Percentiles rank a stretch among this genome's conserved stretches.
These are phyloP conservation scores for Myotis pilosus DNA, from an alignment of 2,797 vertebrate species.

Conservation along the genomic window DNA sequence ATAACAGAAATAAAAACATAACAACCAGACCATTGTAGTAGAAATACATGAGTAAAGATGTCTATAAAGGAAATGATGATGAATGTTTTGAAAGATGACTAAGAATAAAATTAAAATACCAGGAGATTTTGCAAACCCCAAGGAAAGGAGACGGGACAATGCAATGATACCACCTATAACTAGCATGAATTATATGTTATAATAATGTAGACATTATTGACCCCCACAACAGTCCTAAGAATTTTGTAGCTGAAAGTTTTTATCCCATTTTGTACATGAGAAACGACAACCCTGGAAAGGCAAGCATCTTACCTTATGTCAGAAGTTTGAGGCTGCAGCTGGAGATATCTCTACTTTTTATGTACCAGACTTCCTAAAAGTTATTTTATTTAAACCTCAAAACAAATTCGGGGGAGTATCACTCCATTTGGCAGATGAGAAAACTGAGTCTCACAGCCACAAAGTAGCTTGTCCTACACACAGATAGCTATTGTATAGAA, in stretches of 20 bases:
- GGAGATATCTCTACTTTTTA: background rate
- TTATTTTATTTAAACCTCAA: background rate
- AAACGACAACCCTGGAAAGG: background rate
- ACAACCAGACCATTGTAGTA: background rate
- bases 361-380: background rate
- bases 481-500: background rate
- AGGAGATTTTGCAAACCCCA: background rate
- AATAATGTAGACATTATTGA: slow-evolving; percentile 18
- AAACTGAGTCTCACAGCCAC: background rate
- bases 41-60: background rate
- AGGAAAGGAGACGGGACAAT: background rate
- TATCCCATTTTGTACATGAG: background rate
- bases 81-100: slow-evolving; percentile 26
- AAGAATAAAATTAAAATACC: slow-evolving; percentile 33
- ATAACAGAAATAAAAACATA: slow-evolving; percentile 29
- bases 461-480: background rate
- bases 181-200: background rate
- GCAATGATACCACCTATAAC: background rate
- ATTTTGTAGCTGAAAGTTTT: background rate
- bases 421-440: background rate
- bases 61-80: background rate
- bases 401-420: background rate
- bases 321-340: background rate
- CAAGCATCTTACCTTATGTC: background rate
- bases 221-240: background rate